A percentile compares a stretch with the other conserved stretches of the same genome.
Conservation (phyloP, 2,797 vertebrate species). For the Galaxias olidus region DNA sequence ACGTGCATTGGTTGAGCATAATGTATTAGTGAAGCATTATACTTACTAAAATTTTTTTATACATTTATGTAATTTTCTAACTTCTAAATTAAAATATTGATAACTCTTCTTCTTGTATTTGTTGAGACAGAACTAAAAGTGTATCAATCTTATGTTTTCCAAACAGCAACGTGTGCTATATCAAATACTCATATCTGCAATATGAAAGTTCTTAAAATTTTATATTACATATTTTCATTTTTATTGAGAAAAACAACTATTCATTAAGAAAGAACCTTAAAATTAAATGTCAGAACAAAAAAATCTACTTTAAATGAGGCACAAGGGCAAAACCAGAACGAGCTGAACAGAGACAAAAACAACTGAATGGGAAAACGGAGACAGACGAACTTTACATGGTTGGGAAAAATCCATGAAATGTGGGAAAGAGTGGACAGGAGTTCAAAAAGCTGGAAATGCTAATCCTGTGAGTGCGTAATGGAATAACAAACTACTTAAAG, state of each 20-base stretch:
- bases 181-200: no score
- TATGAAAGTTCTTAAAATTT: neutral
- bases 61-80: no score
- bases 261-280: slow-evolving; percentile 7
- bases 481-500: no score
- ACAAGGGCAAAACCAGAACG: slow-evolving; percentile 1
- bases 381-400: neutral
- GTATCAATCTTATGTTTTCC: no score
- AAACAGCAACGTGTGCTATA: no score
- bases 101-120: no score
- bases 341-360: neutral
- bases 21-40: no score
- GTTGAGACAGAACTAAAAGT: no score
- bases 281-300: slow-evolving; percentile 41
- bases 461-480: neutral
- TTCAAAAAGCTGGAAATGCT: neutral
- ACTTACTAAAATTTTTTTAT: no score
- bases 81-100: no score
- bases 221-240: slow-evolving; percentile 12
- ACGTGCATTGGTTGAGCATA: no score
- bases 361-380: slow-evolving; percentile 20
- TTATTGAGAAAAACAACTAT: slow-evolving; percentile 48
- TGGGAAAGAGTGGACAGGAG: neutral
- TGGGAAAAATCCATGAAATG: neutral
- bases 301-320: slow-evolving; percentile 22